Conservation (phyloP, 2,113 vertebrate species). For the Scalopus aquaticus region DNA sequence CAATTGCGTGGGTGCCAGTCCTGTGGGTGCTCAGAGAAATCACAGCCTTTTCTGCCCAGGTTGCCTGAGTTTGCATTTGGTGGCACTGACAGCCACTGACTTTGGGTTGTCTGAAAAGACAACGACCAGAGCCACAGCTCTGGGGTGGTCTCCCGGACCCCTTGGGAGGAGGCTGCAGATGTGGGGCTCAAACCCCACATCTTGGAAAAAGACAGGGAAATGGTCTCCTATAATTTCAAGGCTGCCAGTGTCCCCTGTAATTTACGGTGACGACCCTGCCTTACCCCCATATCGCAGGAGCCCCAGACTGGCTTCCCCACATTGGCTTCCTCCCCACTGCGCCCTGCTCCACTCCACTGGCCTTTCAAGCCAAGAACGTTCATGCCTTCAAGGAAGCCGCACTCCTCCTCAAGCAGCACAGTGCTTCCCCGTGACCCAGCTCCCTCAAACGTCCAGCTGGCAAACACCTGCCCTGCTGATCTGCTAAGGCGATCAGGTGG, state of each 20-base stretch:
- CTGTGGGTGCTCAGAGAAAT: rapidly evolving
- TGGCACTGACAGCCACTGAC: neutral
- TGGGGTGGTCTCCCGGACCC: neutral
- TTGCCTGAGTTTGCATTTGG: neutral
- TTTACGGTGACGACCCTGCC: neutral
- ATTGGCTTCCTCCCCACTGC: rapidly evolving
- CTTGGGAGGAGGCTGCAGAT: neutral
- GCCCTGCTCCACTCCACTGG: neutral
- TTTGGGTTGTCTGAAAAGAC: neutral
- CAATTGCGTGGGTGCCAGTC: neutral
- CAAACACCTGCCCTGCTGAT: neutral
- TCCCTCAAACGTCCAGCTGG: neutral
- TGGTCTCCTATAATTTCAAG: neutral
- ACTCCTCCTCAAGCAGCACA: rapidly evolving
- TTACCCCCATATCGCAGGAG: rapidly evolving
- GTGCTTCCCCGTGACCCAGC: neutral
- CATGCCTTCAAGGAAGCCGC: neutral
- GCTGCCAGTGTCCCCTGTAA: rapidly evolving
- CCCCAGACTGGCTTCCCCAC: neutral
- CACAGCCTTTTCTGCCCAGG: neutral
- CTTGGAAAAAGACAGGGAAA: neutral
- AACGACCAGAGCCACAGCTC: neutral
- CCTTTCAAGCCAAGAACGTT: neutral
- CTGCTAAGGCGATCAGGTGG: neutral
- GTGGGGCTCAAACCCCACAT: neutral